phyloP scores from a whole-genome alignment of 1,140 invertebrate species.

The Drosophila mayri region DNA sequence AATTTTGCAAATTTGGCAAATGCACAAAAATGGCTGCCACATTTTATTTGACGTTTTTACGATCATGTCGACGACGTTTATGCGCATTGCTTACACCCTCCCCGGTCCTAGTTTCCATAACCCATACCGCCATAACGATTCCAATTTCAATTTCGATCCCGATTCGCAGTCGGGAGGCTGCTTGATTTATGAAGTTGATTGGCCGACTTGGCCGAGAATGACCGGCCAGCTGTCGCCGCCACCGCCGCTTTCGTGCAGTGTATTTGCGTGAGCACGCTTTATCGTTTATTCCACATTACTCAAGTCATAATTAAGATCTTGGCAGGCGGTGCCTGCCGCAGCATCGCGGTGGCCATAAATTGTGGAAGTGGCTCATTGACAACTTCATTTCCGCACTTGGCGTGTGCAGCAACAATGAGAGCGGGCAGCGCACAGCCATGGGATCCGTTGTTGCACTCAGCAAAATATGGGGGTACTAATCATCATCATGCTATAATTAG shows the following conservation, averaged over 20 bases:
- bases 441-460: slow-evolving; percentile 12
- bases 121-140: slow-evolving; percentile 38
- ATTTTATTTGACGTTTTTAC: slow-evolving; percentile 80
- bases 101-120: not conserved
- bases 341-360: slow-evolving; percentile 77
- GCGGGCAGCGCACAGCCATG: slow-evolving; percentile 17
- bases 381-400: slow-evolving; percentile 82
- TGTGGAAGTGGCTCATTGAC: slow-evolving; percentile 83
- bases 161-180: slow-evolving; percentile 27
- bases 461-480: not conserved
- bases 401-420: slow-evolving; percentile 53
- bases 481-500: not conserved
- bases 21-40: slow-evolving; percentile 79
- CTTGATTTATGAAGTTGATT: slow-evolving; percentile 77
- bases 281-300: slow-evolving; percentile 82
- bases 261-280: slow-evolving; percentile 80
- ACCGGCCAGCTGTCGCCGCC: not conserved
- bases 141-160: slow-evolving; percentile 42
- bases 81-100: slow-evolving; percentile 31
- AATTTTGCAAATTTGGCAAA: slow-evolving; percentile 81
- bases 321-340: slow-evolving; percentile 65
- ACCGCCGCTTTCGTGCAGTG: slow-evolving; percentile 57
- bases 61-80: slow-evolving; percentile 58
- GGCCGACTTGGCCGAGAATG: slow-evolving; percentile 52
- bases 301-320: slow-evolving; percentile 83